These are phyloP conservation scores for Drosophila cardini DNA, from an alignment of 1,140 invertebrate genomes.

Conservation along the genomic window DNA sequence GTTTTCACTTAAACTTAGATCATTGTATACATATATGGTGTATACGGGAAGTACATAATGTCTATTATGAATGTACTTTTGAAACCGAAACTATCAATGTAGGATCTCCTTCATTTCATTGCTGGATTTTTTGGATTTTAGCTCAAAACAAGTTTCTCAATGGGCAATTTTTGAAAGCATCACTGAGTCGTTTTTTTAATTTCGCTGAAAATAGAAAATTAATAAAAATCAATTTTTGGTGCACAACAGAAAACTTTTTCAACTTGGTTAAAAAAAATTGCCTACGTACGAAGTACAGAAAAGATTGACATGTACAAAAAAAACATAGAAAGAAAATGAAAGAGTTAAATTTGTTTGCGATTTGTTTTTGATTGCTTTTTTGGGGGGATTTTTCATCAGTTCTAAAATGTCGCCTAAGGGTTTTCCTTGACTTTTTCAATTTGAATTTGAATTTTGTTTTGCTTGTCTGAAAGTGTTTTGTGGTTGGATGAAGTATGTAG, in stretches of 20 bases:
- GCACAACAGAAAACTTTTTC: slow-evolving; percentile 21
- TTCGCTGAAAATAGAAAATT: slow-evolving; percentile 82
- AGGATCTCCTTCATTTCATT: slow-evolving; percentile 43
- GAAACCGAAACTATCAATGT: slow-evolving; percentile 56
- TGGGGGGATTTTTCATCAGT: slow-evolving; percentile 39
- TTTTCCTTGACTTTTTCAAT: slow-evolving; percentile 37
- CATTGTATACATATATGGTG: slow-evolving; percentile 20
- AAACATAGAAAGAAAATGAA: slow-evolving; percentile 43
- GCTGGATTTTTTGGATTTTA: slow-evolving; percentile 33
- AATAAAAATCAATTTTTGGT: slow-evolving; percentile 63
- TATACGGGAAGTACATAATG: not conserved
- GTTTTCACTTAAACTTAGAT: slow-evolving; percentile 24
- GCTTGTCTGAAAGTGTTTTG: slow-evolving; percentile 29
- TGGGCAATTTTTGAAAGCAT: slow-evolving; percentile 83
- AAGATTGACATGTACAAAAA: slow-evolving; percentile 33
- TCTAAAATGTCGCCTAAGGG: slow-evolving; percentile 57
- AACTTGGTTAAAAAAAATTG: slow-evolving; percentile 50
- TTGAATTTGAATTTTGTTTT: slow-evolving; percentile 36
- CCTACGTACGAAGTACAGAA: slow-evolving; percentile 40
- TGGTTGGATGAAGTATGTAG: slow-evolving; percentile 41
- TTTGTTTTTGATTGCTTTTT: slow-evolving; percentile 48
- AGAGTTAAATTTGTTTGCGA: slow-evolving; percentile 47
- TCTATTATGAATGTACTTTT: slow-evolving; percentile 20
- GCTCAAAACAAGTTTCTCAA: slow-evolving; percentile 81
- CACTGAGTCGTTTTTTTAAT: slow-evolving; percentile 84